Conservation (phyloP, 1,140 invertebrate genomes). For the Hormaphis cornu region DNA sequence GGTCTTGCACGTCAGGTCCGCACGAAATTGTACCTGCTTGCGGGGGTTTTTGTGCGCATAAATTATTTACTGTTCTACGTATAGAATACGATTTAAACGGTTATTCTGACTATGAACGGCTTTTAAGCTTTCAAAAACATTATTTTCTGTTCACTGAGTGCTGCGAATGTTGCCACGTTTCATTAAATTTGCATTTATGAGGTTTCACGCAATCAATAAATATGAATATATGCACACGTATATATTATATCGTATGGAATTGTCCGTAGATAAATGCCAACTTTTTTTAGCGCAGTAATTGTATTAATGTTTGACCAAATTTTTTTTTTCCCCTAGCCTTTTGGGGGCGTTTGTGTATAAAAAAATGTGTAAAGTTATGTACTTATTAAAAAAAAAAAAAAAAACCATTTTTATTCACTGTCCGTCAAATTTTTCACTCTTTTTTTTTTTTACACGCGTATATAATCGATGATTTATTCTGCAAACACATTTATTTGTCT, state of each 20-base stretch:
- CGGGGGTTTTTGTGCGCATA: no score
- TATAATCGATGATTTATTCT: no score
- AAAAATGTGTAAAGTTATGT: neutral
- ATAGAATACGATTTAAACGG: no score
- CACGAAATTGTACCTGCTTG: no score
- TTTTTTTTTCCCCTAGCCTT: neutral
- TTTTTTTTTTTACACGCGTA: no score
- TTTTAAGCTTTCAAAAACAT: neutral
- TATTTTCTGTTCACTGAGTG: constrained; percentile 2
- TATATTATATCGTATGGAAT: neutral
- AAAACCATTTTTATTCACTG: no score
- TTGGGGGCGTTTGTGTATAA: no score
- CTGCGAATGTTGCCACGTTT: neutral
- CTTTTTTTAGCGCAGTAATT: neutral
- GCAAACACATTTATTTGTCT: no score
- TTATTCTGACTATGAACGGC: neutral
- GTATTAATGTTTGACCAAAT: neutral
- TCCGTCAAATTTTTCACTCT: no score
- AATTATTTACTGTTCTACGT: no score
- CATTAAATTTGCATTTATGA: neutral
- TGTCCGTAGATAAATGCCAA: neutral
- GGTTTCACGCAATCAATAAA: neutral
- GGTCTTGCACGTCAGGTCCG: no score
- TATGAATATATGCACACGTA: neutral
- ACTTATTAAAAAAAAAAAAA: neutral